A percentile compares a stretch with the other conserved stretches of the same genome.
Conservation (phyloP, 2,888 invertebrate genomes). For the Macrosoma leucophasiata region DNA sequence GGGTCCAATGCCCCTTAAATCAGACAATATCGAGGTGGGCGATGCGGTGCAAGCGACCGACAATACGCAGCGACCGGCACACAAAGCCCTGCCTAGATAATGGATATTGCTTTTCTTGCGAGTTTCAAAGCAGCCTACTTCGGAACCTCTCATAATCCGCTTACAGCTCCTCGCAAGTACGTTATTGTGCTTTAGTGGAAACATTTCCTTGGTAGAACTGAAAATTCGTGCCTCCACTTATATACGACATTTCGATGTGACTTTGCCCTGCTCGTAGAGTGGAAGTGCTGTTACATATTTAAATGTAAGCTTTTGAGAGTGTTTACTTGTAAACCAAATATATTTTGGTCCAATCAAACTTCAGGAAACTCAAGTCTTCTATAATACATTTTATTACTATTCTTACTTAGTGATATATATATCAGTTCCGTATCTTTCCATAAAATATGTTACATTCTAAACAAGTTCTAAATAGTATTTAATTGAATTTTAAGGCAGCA, state of each 20-base stretch:
- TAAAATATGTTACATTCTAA: too few species aligned
- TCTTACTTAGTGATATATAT: too few species aligned
- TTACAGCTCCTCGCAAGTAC: constrained; percentile 62
- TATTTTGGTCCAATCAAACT: too few species aligned
- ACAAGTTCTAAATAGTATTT: too few species aligned
- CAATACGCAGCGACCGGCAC: constrained; percentile 53
- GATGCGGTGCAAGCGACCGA: constrained; percentile 35
- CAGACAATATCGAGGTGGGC: constrained; percentile 10
- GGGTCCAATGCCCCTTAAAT: constrained; percentile 27
- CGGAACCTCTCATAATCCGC: constrained; percentile 71
- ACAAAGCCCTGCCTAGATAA: constrained; percentile 66
- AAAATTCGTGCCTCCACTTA: constrained; percentile 21
- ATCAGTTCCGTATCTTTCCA: too few species aligned
- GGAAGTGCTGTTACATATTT: too few species aligned
- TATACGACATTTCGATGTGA: constrained; percentile 1
- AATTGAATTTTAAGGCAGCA: too few species aligned
- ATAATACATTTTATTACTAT: too few species aligned
- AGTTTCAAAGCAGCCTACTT: constrained; percentile 73
- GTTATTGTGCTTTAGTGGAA: constrained; percentile 62
- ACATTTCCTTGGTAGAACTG: constrained; percentile 45
- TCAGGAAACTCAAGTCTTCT: too few species aligned
- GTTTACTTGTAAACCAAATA: too few species aligned
- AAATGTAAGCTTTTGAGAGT: too few species aligned
- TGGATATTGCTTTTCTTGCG: constrained; percentile 73
- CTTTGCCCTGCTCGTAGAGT: neutral